Evolutionary conservation across 2,113 vertebrate species (phyloP).

Genomic region (Pithys albifrons): DNA sequence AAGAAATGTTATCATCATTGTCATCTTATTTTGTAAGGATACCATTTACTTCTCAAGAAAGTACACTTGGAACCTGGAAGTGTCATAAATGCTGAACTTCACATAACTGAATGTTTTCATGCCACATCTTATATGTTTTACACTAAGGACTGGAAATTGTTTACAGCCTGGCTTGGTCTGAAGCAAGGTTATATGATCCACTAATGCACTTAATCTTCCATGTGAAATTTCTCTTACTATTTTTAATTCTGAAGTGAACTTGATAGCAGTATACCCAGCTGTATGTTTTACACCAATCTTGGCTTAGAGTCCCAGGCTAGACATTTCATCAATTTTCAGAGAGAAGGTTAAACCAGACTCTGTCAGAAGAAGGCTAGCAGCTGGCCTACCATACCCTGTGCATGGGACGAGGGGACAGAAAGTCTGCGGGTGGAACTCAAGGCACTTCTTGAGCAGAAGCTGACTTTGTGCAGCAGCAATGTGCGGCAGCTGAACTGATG

Average conservation of each 20-base stretch:
- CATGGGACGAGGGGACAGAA: neutral
- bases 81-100: neutral
- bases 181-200: conserved; percentile 32
- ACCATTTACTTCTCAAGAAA: conserved; percentile 33
- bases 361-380: neutral
- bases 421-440: rapidly evolving
- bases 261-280: neutral
- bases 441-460: neutral
- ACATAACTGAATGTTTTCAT: neutral
- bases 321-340: neutral
- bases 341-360: neutral
- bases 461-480: neutral
- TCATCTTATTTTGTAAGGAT: neutral
- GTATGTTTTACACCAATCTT: neutral
- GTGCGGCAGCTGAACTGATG: neutral
- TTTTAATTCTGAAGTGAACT: conserved; percentile 39
- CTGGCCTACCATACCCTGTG: neutral
- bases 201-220: neutral
- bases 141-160: neutral
- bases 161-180: neutral
- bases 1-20: neutral
- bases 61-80: neutral
- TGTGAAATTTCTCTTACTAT: conserved; percentile 41
- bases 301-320: neutral
- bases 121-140: neutral